Base-by-base conservation (phyloP, 1,140 invertebrate species). In the Phymastichus coffea region DNA sequence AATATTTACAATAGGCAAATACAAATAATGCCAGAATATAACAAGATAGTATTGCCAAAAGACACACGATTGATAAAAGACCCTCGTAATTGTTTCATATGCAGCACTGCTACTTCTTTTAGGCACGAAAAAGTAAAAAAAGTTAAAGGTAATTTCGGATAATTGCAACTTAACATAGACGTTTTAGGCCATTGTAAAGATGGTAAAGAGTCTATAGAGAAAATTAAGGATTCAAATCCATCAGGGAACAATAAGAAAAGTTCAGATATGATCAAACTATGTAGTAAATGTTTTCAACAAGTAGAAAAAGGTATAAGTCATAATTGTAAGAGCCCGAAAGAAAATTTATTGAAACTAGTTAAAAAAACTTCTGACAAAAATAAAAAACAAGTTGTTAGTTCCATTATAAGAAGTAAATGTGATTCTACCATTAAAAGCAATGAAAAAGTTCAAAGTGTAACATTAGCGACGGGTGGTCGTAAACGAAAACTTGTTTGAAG, bases 331-430 rank as follows among this genome's bases (percentile, higher is more conserved):
- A 38, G 15, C 25, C 12, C 30, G 20, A n/a, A 25, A 33, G 44
- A 46, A 20, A 57, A 57, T 47, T n/a, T 57, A 35, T 7, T 47
- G n/a, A 47, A 57, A 47, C 33, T 47, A 15, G 35, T 57, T 25
- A 28, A 57, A 46, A 17, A 41, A 22, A 19, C 47, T 15, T 30
- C 55, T 23, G 44, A 25, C 20, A 57, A 57, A 35, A 35, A 23
- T 20, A 30, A 57, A 57, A 43, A 57, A 20, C 55, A 57, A 48
- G 25, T 57, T 15, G 44, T 43, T 30, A 14, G 28, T 3, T 7
- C n/a, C 8, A 38, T 57, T 35, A 47, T 57, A 35, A 57, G 47
- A 46, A 47, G 33, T 46, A 38, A 33, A 23, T 30, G n/a, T 37
- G 20, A 57, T 1, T 52, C 30, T 52, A 37, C 3, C 9, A 43